A percentile compares a stretch with the other conserved stretches of the same genome.
These are phyloP conservation scores for Palaemon carinicauda DNA, from an alignment of 1,140 invertebrate genomes.

Conservation along the genomic window DNA sequence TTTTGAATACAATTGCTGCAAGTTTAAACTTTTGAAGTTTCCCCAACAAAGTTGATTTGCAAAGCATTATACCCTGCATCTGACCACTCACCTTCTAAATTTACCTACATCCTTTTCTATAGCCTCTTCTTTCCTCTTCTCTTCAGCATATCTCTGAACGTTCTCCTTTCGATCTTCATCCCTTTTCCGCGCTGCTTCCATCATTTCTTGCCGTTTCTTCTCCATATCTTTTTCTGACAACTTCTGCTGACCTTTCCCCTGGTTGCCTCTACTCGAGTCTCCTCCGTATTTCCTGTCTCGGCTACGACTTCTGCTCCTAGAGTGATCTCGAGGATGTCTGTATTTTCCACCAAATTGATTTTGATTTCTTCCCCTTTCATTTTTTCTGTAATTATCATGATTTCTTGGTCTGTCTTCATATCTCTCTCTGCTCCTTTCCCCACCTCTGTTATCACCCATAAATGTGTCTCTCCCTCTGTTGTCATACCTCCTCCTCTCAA, in stretches of 20 bases:
- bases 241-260: background rate
- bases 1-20: too few relatives aligned
- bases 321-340: background rate
- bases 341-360: background rate
- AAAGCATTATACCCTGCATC: too few relatives aligned
- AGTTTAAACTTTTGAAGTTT: too few relatives aligned
- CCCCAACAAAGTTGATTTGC: too few relatives aligned
- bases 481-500: background rate
- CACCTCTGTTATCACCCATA: background rate
- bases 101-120: constrained; percentile 11
- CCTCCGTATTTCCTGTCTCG: background rate
- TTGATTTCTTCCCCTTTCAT: too few relatives aligned
- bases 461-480: background rate
- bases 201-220: constrained; percentile 24
- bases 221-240: constrained; percentile 31
- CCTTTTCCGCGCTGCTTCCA: constrained; percentile 31
- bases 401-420: background rate
- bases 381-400: too few relatives aligned
- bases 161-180: constrained; percentile 34
- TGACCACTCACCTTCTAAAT: constrained; percentile 16
- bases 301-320: background rate
- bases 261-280: background rate
- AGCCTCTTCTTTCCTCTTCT: constrained; percentile 17
- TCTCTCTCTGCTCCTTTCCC: constrained; percentile 2
- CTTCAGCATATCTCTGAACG: constrained; percentile 13